These are phyloP conservation scores for Salminus brasiliensis DNA, from an alignment of 2,113 vertebrate species.

Conservation along the genomic window DNA sequence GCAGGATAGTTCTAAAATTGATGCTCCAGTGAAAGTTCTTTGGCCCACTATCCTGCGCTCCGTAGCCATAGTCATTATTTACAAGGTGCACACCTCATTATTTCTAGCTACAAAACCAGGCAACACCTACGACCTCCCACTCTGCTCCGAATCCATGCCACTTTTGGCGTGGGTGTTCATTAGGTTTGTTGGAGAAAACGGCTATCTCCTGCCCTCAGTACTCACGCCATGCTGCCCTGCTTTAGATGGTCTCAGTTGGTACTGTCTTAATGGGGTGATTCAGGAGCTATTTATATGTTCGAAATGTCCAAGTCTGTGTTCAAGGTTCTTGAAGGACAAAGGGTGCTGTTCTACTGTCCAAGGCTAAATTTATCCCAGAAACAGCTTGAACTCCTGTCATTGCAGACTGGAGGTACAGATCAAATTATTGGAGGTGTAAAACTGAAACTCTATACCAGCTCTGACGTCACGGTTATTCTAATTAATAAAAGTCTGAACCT, in stretches of 20 bases:
- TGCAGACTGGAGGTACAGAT: not conserved
- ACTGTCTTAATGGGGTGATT: slow-evolving; percentile 14
- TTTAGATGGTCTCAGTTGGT: not conserved
- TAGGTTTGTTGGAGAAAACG: not conserved
- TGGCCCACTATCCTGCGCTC: not conserved
- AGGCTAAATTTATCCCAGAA: slow-evolving; percentile 26
- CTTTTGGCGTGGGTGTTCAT: slow-evolving; percentile 18
- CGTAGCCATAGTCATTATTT: slow-evolving; percentile 29
- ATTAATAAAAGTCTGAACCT: too few relatives aligned
- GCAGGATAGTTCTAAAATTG: not conserved
- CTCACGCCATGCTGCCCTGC: not conserved
- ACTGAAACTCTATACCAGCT: too few relatives aligned
- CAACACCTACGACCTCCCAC: slow-evolving; percentile 24
- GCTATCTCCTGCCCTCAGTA: not conserved
- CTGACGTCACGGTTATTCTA: too few relatives aligned
- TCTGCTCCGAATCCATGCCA: slow-evolving; percentile 13
- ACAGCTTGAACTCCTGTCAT: not conserved
- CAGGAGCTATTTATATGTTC: slow-evolving; percentile 21
- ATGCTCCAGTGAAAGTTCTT: not conserved
- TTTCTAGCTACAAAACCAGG: slow-evolving; percentile 18
- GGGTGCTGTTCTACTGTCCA: slow-evolving; percentile 1
- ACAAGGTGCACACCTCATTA: slow-evolving; percentile 33
- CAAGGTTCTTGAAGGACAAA: slow-evolving; percentile 32
- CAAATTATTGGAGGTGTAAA: not conserved
- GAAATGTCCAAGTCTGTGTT: not conserved